Evolutionary conservation across 2,113 vertebrate genomes (phyloP).

Genomic region (Syngnathoides biaculeatus): DNA sequence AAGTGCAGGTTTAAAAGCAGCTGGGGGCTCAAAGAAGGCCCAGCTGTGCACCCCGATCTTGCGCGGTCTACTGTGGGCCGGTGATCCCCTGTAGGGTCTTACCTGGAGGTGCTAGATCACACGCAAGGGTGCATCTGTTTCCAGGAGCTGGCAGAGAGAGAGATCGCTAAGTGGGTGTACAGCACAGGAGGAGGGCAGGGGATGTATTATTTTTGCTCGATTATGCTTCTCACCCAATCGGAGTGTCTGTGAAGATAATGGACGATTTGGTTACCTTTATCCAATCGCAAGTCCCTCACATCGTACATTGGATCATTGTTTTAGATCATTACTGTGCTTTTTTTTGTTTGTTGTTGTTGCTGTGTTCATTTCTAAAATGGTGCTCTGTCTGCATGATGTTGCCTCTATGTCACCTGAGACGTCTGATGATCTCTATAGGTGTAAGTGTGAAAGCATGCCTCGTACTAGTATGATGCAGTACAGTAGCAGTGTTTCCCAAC

Average conservation of each 20-base stretch:
- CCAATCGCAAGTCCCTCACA: slow-evolving; percentile 5
- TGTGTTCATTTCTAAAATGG: neutral
- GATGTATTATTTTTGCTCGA: slow-evolving; percentile 29
- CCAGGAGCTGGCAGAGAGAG: slow-evolving; percentile 42
- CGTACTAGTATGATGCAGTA: neutral
- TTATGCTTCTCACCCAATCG: neutral
- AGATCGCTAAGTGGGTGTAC: slow-evolving; percentile 48
- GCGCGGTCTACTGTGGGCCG: slow-evolving; percentile 30
- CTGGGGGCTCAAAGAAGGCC: slow-evolving; percentile 17
- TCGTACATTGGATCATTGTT: neutral
- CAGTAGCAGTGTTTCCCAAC: neutral
- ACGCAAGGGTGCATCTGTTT: slow-evolving; percentile 42
- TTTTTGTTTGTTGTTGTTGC: neutral
- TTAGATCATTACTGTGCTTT: neutral
- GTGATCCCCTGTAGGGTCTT: slow-evolving; percentile 34
- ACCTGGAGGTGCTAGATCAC: slow-evolving; percentile 43
- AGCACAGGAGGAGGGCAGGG: slow-evolving; percentile 43
- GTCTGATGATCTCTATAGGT: neutral
- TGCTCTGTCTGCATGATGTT: neutral
- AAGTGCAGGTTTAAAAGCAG: slow-evolving; percentile 2
- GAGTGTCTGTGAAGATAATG: slow-evolving; percentile 5
- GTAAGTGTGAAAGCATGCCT: neutral
- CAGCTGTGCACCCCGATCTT: slow-evolving; percentile 18
- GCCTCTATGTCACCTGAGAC: neutral
- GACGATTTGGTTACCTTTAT: slow-evolving; percentile 14